Conservation (phyloP, 2,113 vertebrate species). For the Callocephalon fimbriatum region DNA sequence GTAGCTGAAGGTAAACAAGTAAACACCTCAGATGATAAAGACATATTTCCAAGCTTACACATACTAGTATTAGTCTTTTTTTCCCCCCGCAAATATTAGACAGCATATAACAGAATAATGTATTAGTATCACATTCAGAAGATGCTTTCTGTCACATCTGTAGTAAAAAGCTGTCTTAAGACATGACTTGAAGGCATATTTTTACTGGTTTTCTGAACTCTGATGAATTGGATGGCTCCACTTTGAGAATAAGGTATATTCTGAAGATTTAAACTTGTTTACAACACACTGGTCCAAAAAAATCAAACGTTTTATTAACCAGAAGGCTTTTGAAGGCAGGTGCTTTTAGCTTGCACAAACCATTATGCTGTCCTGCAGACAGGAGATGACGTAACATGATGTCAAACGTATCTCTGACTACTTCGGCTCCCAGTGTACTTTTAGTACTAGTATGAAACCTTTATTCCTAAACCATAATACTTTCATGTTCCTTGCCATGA, state of each 20-base stretch:
- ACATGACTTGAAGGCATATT: not conserved
- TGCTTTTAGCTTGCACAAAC: not conserved
- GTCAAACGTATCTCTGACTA: not conserved
- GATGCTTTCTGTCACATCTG: not conserved
- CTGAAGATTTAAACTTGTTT: not conserved
- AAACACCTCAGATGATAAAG: not conserved
- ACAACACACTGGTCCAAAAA: not conserved
- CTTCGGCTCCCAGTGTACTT: not conserved
- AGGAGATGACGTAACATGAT: not conserved
- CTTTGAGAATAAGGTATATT: not conserved
- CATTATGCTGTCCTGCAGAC: not conserved
- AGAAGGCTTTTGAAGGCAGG: not conserved
- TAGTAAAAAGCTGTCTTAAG: not conserved
- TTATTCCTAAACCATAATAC: not conserved
- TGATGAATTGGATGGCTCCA: not conserved
- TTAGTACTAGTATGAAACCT: not conserved
- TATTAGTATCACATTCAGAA: not conserved
- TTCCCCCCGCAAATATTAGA: not conserved
- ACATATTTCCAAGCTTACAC: not conserved
- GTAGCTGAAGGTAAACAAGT: not conserved
- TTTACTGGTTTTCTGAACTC: not conserved
- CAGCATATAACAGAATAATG: not conserved
- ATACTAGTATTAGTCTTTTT: not conserved
- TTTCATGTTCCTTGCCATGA: not conserved
- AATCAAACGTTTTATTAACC: not conserved